These are phyloP conservation scores for Noctilio leporinus DNA, from an alignment of 2,113 vertebrate species.

Conservation along the genomic window DNA sequence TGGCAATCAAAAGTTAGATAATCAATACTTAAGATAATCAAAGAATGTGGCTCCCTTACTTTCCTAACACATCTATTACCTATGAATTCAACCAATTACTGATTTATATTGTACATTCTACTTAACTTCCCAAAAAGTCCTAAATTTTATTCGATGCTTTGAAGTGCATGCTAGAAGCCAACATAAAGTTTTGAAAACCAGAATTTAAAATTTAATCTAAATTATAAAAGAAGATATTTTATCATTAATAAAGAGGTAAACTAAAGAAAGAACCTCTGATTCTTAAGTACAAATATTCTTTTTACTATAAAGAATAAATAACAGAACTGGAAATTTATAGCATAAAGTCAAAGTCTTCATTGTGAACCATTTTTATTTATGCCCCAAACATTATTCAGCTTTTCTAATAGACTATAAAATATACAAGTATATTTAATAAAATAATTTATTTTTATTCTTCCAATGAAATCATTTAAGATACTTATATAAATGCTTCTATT, in stretches of 20 bases:
- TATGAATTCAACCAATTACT: background rate
- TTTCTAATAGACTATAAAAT: slow-evolving; percentile 3
- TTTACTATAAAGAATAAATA: background rate
- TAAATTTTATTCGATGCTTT: slow-evolving; percentile 17
- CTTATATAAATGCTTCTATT: background rate
- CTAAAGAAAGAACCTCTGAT: background rate
- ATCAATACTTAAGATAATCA: background rate
- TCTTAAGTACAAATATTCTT: slow-evolving; percentile 31
- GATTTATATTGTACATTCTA: background rate
- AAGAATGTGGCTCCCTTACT: background rate
- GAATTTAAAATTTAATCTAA: slow-evolving; percentile 34
- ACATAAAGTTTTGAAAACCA: slow-evolving; percentile 1
- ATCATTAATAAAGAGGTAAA: background rate
- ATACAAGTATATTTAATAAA: no score
- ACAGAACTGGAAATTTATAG: slow-evolving; percentile 25
- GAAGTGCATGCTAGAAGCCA: background rate
- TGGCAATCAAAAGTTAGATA: background rate
- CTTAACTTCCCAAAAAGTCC: background rate
- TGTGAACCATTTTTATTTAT: background rate
- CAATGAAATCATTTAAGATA: slow-evolving; percentile 30
- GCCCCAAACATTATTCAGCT: background rate
- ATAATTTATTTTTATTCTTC: slow-evolving; percentile 12
- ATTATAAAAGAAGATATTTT: background rate
- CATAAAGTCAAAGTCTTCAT: slow-evolving; percentile 23
- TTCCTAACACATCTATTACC: background rate